Base-by-base conservation (phyloP, 2,797 vertebrate species). In the Microcaecilia unicolor region DNA sequence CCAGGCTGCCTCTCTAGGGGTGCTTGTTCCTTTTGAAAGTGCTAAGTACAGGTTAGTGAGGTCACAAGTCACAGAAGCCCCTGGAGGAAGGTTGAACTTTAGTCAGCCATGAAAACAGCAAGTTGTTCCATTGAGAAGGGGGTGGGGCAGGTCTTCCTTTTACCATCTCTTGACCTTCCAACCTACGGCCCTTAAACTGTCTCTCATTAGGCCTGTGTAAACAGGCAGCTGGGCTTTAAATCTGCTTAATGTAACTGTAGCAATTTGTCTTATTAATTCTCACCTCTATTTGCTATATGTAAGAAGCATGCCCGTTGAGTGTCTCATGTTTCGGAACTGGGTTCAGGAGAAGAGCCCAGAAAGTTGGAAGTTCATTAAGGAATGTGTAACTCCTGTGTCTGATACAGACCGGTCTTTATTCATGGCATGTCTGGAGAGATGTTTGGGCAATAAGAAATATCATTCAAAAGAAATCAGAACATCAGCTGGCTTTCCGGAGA, bases 11-110 rank as follows among this genome's bases (percentile, higher is more conserved):
- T 63, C 72, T 74, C 61, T 19, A 34, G 86, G 83, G 78, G 70
- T 60, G 28, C 48, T 1, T 56, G 62, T 78, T 67, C 80, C 85
- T 81, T 89, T 88, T 87, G 82, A 83, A 77, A 61, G 74, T 82
- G 82, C 83, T 83, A 86, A 88, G 72, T 74, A 66, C 71, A 78
- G 86, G 81, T 87, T 86, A 76, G 76, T 55, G 62, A 70, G 87
- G 87, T 89, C 86, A 87, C 58, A 84, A 90, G 89, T 89, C 88
- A 76, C 57, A 64, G 59, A 68, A 74, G 81, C 81, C 83, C 81
- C 84, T 78, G 30, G 61, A 72, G 83, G 84, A 56, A 83, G 75
- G 80, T 80, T 72, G 55, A 46, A 59, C 74, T 81, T 76, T 78
- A 83, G 80, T 78, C 79, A 86, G 76, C 84, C 85, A 58, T 88